Base-by-base conservation (phyloP, 1,140 invertebrate genomes). In the Drosophila dunni region DNA sequence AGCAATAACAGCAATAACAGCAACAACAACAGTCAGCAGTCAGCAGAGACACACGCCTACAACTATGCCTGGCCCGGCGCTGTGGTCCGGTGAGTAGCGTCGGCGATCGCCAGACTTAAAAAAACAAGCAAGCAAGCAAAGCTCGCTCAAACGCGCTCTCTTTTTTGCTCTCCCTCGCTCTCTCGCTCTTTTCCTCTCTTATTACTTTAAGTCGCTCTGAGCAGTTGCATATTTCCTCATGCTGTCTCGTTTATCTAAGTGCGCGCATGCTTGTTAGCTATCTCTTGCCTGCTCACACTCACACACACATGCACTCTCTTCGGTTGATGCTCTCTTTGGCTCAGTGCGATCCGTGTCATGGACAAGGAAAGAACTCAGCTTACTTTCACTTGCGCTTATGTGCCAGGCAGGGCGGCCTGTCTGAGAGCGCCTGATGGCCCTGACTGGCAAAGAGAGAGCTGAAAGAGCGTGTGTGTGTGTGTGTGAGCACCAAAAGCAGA, bases 51-150 rank as follows among this genome's bases (percentile, higher is more conserved):
- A 66, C 76, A 88, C 67, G 70, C 79, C 65, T 69, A 68, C 71
- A 74, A 89, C 61, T 77, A 92, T 92, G 91, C 91, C 91, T 83
- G 91, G 91, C 81, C 90, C 91, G 77, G 91, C 91, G 75, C 82
- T 92, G 86, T 92, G 91, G 91, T 92, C 91, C 75, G 91, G 91
- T 92, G 85, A 90, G 91, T 92, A 90, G 60, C 50, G 24, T 36
- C 50, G 50, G n/a, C 46, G 66, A 61, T 61, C 56, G 38, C 44
- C 54, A 20, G n/a, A 54, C 17, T 40, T 1, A 69, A 56, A 69
- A 56, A 48, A 33, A 24, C 0, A 20, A n/a, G 44, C 20, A 29
- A 40, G 36, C 9, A 46, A 24, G 5, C 36, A 40, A 44, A 64
- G 60, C 78, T 65, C 38, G 11, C 42, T 58, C 65, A 61, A 68